These are phyloP conservation scores for Intellagama lesueurii DNA, from an alignment of 2,797 vertebrate species.

Conservation along the genomic window DNA sequence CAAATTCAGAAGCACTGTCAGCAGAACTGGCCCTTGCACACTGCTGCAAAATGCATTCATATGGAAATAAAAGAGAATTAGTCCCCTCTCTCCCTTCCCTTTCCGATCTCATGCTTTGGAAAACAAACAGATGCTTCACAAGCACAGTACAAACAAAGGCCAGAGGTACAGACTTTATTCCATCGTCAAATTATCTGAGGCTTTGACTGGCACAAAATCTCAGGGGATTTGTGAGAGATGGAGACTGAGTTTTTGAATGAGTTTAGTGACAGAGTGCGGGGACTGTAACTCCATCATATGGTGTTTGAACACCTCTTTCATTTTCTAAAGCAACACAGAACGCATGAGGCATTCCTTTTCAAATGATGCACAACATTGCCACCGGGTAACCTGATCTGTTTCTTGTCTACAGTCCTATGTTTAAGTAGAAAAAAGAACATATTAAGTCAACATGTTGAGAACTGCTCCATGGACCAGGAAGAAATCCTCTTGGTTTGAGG, in stretches of 20 bases:
- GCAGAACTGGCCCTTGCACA: not conserved
- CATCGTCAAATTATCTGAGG: not conserved
- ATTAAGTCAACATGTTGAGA: too few relatives aligned
- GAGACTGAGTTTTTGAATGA: not conserved
- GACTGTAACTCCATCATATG: not conserved
- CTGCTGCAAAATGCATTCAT: constrained; percentile 41
- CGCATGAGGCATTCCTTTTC: too few relatives aligned
- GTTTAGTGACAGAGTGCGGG: constrained; percentile 25
- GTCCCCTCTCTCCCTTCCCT: too few relatives aligned
- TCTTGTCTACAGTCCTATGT: too few relatives aligned
- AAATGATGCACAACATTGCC: too few relatives aligned
- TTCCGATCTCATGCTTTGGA: not conserved
- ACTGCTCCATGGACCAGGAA: too few relatives aligned
- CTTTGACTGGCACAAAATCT: not conserved
- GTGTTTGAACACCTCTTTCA: rapidly evolving
- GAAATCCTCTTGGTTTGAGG: not conserved
- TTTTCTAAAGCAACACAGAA: constrained; percentile 10
- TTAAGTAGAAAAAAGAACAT: too few relatives aligned
- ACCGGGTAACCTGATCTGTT: too few relatives aligned
- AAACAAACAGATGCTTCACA: constrained; percentile 24
- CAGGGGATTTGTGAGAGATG: not conserved
- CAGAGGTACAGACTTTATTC: constrained; percentile 31
- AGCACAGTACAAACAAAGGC: constrained; percentile 17
- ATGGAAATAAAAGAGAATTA: constrained; percentile 28
- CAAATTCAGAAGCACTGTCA: constrained; percentile 18